Percentiles rank a stretch among this genome's conserved stretches.
These are phyloP conservation scores for Tipula lateralis DNA, from an alignment of 2,888 invertebrate species.

Conservation along the genomic window DNA sequence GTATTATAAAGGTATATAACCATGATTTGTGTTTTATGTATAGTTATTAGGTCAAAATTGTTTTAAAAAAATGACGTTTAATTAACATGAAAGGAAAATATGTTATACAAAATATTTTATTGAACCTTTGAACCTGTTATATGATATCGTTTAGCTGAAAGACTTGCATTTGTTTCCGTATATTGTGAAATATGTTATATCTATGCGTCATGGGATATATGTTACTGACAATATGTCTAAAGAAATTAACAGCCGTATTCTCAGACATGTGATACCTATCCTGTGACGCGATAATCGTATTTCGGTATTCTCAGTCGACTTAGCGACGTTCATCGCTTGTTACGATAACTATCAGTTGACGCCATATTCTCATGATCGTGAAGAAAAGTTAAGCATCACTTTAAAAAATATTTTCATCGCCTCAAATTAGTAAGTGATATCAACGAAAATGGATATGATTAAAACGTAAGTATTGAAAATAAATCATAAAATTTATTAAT, in stretches of 20 bases:
- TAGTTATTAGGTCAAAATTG: not conserved
- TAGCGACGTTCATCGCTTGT: no score
- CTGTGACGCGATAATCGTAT: no score
- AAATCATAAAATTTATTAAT: no score
- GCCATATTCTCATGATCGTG: no score
- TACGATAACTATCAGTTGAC: no score
- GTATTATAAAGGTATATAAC: not conserved
- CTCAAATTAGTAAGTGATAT: no score
- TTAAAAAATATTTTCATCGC: no score
- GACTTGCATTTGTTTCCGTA: not conserved
- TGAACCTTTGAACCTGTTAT: not conserved
- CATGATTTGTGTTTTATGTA: not conserved
- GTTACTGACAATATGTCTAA: not conserved
- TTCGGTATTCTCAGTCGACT: no score
- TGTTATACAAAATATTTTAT: not conserved
- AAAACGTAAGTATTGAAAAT: no score
- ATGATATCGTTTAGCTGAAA: not conserved
- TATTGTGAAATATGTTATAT: not conserved
- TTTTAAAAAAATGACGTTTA: not conserved
- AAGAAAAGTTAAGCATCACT: no score
- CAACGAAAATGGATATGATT: no score
- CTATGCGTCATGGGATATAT: not conserved
- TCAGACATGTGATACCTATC: no score
- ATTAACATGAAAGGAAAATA: not conserved
- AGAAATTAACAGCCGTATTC: not conserved